Evolutionary conservation across 1,140 invertebrate genomes (phyloP), one percentile per base, ranked within the genome.

Genomic region (Arctopsyche grandis): DNA sequence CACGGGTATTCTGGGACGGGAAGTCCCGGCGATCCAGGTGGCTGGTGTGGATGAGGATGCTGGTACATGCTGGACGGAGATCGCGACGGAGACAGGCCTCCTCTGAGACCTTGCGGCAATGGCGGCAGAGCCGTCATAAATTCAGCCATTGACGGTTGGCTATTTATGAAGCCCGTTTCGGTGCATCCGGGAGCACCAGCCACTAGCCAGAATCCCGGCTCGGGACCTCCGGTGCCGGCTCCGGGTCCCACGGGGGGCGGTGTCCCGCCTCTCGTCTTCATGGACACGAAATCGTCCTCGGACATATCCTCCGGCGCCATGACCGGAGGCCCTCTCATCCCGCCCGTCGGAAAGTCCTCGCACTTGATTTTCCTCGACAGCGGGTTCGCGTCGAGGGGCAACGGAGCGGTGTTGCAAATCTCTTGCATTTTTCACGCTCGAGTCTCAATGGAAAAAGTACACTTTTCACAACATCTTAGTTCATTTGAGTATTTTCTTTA

Each of bases 1-100:
- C 96, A 98, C 0, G 96, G 95, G 86, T 97, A 98, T 84, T 98
- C 96, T 21, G 96, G 95, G 69, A 97, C 94, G 85, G 94, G 94
- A 83, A 94, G 92, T 21, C 92, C 92, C 0, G 90, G 90, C 29
- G 90, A 86, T 3, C 90, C 91, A 44, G 92, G 92, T 0, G 91
- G 91, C 0, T 89, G 89, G 1, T 90, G 86, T 75, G 87, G 90
- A 85, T 90, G 90, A 69, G 91, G 91, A 84, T 91, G 93, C 84
- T 88, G 83, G 88, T 91, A 88, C 88, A 83, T 1, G 78, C 90
- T 84, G 78, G 91, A 89, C 16, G 81, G 81, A 16, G 79, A 80
- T 21, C 79, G 83, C 88, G 87, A 83, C 88, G 89, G 48, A 88
- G 90, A 85, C 89, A 85, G 84, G 92, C 84, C 87, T 90, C 86